phyloP scores from a whole-genome alignment of 2,888 invertebrate genomes.

The Calephelis perditalis region DNA sequence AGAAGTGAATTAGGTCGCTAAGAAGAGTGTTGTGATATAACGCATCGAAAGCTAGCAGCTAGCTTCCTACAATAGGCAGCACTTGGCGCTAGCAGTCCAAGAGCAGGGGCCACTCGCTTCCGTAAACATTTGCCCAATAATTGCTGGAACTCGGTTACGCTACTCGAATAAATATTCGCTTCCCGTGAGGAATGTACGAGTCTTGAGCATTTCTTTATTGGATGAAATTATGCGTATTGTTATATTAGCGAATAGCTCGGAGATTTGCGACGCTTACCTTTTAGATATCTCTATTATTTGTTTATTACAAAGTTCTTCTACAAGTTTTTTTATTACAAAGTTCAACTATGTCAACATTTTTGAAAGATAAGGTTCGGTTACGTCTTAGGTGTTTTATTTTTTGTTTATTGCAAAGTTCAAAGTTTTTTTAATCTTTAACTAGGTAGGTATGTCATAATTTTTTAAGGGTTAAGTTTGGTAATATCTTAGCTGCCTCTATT shows the following conservation, averaged over 20 bases:
- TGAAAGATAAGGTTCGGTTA: too few relatives aligned
- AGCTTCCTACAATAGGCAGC: conserved; percentile 1
- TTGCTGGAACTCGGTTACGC: conserved; percentile 67
- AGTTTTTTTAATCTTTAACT: too few relatives aligned
- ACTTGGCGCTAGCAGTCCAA: neutral
- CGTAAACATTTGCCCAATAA: conserved; percentile 74
- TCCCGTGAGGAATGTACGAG: conserved; percentile 51
- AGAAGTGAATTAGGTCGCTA: neutral
- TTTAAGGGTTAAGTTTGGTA: too few relatives aligned
- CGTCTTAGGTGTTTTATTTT: too few relatives aligned
- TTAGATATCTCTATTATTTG: conserved; percentile 16
- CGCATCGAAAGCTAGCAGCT: conserved; percentile 4
- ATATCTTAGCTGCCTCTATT: too few relatives aligned
- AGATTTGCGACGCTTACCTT: conserved; percentile 29
- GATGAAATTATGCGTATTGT: conserved; percentile 60
- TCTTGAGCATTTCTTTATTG: conserved; percentile 68
- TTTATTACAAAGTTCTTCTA: conserved; percentile 17
- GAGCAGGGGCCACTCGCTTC: conserved; percentile 57
- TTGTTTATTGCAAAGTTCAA: too few relatives aligned
- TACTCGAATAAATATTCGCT: conserved; percentile 63
- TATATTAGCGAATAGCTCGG: conserved; percentile 59
- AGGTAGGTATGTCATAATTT: too few relatives aligned
- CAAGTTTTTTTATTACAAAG: neutral
- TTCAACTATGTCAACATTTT: too few relatives aligned
- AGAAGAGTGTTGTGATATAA: neutral